Evolutionary conservation across 2,888 invertebrate species (phyloP).

Genomic region (Bibio marci): DNA sequence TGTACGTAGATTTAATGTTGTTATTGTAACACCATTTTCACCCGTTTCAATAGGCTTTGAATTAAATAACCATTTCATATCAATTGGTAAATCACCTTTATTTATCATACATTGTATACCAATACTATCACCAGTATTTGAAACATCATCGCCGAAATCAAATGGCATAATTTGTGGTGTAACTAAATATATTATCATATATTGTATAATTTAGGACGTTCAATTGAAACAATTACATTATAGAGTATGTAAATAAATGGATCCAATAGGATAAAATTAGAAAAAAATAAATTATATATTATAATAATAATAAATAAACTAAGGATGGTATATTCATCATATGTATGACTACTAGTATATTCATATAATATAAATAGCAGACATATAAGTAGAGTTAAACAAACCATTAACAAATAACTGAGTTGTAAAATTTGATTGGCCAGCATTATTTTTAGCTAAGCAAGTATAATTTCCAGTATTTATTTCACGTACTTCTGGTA

Average conservation of each 20-base stretch:
- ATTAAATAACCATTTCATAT: slow-evolving; percentile 52
- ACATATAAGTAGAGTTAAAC: no score
- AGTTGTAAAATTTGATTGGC: slow-evolving; percentile 46
- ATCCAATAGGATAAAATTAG: no score
- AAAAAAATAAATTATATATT: no score
- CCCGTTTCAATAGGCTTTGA: slow-evolving; percentile 29
- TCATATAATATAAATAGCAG: no score
- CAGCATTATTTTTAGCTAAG: slow-evolving; percentile 51
- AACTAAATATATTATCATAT: slow-evolving; percentile 31
- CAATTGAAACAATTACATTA: no score
- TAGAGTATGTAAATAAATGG: no score
- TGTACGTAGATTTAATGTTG: slow-evolving; percentile 3
- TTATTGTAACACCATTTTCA: slow-evolving; percentile 29
- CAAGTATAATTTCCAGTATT: slow-evolving; percentile 58
- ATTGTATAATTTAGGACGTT: no score
- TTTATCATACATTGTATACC: slow-evolving; percentile 53
- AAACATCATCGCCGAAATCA: slow-evolving; percentile 42
- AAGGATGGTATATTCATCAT: no score
- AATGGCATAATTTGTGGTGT: slow-evolving; percentile 50
- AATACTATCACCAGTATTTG: slow-evolving; percentile 50
- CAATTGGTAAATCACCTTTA: slow-evolving; percentile 64
- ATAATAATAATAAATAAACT: no score
- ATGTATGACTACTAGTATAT: no score
- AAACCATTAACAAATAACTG: slow-evolving; percentile 52
- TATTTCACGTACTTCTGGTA: slow-evolving; percentile 39